Percentiles rank a stretch among this genome's conserved stretches.
These are phyloP conservation scores for Macrobrachium nipponense DNA, from an alignment of 1,140 invertebrate genomes.

Conservation along the genomic window DNA sequence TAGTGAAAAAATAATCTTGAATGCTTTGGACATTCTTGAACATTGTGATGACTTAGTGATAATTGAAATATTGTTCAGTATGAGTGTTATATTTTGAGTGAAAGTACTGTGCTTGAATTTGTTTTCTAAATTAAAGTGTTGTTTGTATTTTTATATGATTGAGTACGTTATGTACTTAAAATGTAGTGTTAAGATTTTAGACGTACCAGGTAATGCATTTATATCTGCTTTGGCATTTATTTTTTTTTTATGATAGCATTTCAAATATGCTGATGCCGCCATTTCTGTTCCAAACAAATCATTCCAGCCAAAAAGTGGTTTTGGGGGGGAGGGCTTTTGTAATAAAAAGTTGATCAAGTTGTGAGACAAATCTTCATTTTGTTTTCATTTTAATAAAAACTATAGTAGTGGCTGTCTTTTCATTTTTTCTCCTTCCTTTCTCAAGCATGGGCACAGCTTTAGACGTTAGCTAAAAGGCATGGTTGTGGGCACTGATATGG, in stretches of 20 bases:
- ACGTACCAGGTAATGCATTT: slow-evolving; percentile 55
- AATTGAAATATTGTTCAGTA: no score
- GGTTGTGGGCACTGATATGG: slow-evolving; percentile 59
- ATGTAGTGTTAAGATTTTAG: slow-evolving; percentile 10
- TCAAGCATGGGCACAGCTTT: slow-evolving; percentile 47
- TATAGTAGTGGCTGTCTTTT: slow-evolving; percentile 17
- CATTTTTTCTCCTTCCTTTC: slow-evolving; percentile 21
- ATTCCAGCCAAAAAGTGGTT: neutral
- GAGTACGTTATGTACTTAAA: slow-evolving; percentile 38
- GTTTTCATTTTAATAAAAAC: slow-evolving; percentile 49
- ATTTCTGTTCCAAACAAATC: neutral
- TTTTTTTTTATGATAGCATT: slow-evolving; percentile 41
- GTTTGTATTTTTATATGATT: no score
- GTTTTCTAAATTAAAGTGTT: no score
- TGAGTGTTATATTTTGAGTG: no score
- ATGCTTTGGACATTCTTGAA: no score
- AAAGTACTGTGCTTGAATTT: no score
- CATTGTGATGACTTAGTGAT: no score
- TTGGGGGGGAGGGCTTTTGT: neutral
- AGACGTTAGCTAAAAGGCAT: slow-evolving; percentile 43
- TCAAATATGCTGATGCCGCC: slow-evolving; percentile 12
- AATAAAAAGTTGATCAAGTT: slow-evolving; percentile 7
- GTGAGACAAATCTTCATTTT: slow-evolving; percentile 30
- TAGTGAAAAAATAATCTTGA: neutral
- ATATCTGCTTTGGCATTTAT: slow-evolving; percentile 41